Percentiles rank a stretch among this genome's conserved stretches.
Evolutionary conservation across 2,888 invertebrate species (phyloP).

Genomic region (Agriopis marginaria): DNA sequence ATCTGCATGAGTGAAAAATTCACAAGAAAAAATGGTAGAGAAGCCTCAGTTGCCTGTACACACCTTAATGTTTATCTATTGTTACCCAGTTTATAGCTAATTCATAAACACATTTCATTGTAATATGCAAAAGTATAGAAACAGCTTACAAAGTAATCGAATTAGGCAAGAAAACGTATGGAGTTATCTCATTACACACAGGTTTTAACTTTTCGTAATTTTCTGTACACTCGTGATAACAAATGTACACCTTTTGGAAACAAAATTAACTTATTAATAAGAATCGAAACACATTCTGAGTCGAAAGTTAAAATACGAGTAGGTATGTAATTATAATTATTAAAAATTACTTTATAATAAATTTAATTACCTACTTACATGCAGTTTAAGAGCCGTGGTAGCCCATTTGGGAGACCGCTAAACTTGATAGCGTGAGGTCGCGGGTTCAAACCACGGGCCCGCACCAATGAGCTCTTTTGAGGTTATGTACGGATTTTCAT

Average conservation of each 20-base stretch:
- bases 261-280: background rate
- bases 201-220: slow-evolving; percentile 46
- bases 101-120: slow-evolving; percentile 5
- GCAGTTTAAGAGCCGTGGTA: too few species aligned
- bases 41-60: slow-evolving; percentile 16
- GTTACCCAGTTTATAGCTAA: slow-evolving; percentile 1
- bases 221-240: slow-evolving; percentile 36
- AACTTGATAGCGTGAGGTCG: too few species aligned
- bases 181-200: slow-evolving; percentile 43
- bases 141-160: slow-evolving; percentile 28
- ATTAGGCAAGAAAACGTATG: slow-evolving; percentile 34
- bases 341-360: background rate
- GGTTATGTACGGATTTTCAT: too few species aligned
- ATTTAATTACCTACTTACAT: too few species aligned
- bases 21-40: slow-evolving; percentile 50
- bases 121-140: slow-evolving; percentile 15
- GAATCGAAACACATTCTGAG: background rate
- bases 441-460: too few species aligned
- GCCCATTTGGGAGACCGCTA: too few species aligned
- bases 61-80: slow-evolving; percentile 5
- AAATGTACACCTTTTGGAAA: slow-evolving; percentile 13
- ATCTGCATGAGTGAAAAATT: slow-evolving; percentile 57
- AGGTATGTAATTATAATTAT: background rate
- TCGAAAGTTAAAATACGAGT: background rate
- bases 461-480: too few species aligned